Evolutionary conservation across 2,797 vertebrate species (phyloP).

Genomic region (Pangasius mekongensis): DNA sequence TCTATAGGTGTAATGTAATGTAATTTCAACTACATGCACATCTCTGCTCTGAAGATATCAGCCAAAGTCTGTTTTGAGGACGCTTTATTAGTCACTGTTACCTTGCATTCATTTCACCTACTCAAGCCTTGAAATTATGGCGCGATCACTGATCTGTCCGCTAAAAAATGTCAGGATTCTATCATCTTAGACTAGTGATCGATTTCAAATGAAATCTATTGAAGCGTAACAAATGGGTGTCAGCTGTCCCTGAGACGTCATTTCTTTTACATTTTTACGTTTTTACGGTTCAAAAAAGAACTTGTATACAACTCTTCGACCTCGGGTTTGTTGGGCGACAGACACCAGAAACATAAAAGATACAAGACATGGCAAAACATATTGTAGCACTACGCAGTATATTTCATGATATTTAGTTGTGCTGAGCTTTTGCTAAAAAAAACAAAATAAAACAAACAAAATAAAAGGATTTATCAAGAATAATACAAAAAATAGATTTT

Average conservation of each 20-base stretch:
- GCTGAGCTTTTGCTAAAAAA: not conserved
- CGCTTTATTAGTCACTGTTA: not conserved
- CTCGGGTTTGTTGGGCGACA: not conserved
- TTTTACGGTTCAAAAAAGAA: not conserved
- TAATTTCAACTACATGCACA: not conserved
- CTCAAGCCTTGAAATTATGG: not conserved
- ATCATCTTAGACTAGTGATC: not conserved
- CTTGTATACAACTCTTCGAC: not conserved
- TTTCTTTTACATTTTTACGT: not conserved
- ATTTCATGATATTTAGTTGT: not conserved
- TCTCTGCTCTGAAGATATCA: not conserved
- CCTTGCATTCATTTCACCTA: not conserved
- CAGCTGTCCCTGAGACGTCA: too few relatives aligned
- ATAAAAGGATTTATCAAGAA: not conserved
- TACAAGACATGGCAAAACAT: not conserved
- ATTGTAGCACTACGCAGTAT: not conserved
- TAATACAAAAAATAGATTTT: too few relatives aligned
- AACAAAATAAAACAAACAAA: not conserved
- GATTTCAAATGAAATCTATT: not conserved
- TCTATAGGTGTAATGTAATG: not conserved
- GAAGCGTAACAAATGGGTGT: not conserved
- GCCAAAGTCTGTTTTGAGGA: not conserved
- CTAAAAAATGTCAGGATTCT: not conserved
- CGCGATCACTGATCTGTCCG: not conserved
- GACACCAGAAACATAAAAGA: not conserved